Base-by-base conservation (phyloP, 2,797 vertebrate genomes). In the Dermochelys coriacea region DNA sequence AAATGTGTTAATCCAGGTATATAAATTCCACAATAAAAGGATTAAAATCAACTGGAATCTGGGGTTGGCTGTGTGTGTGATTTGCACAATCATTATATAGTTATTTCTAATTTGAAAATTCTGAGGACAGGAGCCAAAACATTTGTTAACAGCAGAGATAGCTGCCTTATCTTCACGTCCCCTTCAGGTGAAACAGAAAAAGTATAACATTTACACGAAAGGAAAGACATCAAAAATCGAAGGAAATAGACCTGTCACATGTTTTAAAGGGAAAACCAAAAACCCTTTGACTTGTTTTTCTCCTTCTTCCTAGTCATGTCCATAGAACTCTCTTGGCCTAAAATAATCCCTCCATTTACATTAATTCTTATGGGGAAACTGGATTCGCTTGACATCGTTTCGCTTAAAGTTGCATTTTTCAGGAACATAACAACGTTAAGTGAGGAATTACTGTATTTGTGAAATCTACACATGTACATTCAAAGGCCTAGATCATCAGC, bases 61-160 rank as follows among this genome's bases (percentile, higher is more conserved):
- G 25, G 90, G 25, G 90, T 29, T 81, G 37, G 4, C 57, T 80
- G 41, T 71, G 94, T 14, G 80, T 57, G 37, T 82, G 87, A 94
- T 93, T 94, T 91, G 80, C 82, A 78, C 88, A 93, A 96, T 74
- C 71, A 54, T n/a, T 91, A 31, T 21, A 86, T 92, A 91, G 75
- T 89, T 71, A 83, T 87, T 86, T 93, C 29, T 49, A 55, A 94
- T 59, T 68, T 84, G 37, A 77, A 89, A 85, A 83, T 51, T 64
- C 10, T n/a, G 91, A 93, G 61, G 6, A 6, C 2, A 57, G 83
- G 27, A 89, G 71, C n/a, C 55, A 75, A 34, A 37, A 31, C 41
- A 88, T 88, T 92, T 94, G 86, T 77, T 34, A 86, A 3, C 2
- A 83, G 79, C 47, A 93, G 85, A 89, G 29, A 59, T 4, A 77